Conservation (phyloP, 2,113 vertebrate genomes). For the Castor canadensis region DNA sequence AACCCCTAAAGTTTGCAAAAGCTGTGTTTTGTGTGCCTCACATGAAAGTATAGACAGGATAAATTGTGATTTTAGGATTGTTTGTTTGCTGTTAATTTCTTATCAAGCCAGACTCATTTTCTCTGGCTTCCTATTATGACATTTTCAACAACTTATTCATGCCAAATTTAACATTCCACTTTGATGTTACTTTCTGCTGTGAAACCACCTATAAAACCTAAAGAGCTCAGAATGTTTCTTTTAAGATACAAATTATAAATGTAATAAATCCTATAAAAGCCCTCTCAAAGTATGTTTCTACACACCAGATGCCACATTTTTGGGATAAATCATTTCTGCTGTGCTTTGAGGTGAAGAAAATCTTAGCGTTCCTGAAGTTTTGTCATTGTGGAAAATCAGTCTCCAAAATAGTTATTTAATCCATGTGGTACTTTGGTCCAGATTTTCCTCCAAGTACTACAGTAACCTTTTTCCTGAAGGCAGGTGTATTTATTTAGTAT, state of each 20-base stretch:
- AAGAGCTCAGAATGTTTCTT: constrained; percentile 9
- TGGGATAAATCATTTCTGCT: not conserved
- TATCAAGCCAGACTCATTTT: not conserved
- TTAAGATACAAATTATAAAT: constrained; percentile 1
- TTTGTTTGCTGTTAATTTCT: constrained; percentile 29
- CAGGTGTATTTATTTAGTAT: constrained; percentile 12
- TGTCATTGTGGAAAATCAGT: not conserved
- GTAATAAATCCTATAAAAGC: not conserved
- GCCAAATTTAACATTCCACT: not conserved
- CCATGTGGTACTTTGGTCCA: not conserved
- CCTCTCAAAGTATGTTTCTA: not conserved
- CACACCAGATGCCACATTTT: not conserved
- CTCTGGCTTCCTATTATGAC: not conserved
- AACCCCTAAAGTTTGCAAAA: not conserved
- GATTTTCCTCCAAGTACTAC: not conserved
- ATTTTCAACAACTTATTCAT: not conserved
- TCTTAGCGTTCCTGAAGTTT: not conserved
- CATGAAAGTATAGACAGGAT: not conserved
- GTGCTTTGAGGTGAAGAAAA: not conserved
- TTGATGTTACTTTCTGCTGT: constrained; percentile 32
- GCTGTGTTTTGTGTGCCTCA: not conserved
- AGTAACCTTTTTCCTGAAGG: constrained; percentile 15
- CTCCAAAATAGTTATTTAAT: constrained; percentile 17
- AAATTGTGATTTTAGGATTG: not conserved
- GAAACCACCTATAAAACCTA: constrained; percentile 16